Percentiles rank a stretch among this genome's conserved stretches.
phyloP scores from a whole-genome alignment of 2,888 invertebrate species.

The Dugesia japonica region DNA sequence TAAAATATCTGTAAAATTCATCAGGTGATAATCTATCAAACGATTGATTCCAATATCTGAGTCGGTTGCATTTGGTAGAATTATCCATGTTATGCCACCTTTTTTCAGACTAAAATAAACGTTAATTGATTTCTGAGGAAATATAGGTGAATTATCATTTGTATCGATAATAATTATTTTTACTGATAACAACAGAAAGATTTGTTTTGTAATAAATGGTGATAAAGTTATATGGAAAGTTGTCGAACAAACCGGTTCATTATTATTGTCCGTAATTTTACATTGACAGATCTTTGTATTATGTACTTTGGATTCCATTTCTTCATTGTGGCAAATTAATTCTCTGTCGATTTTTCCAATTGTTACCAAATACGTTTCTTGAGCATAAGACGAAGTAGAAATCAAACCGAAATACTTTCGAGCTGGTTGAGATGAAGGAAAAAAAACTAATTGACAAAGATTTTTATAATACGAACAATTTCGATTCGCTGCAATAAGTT shows the following conservation, averaged over 20 bases:
- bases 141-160: background rate
- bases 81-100: background rate
- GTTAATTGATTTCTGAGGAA: background rate
- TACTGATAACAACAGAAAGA: background rate
- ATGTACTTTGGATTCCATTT: background rate
- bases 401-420: background rate
- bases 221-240: background rate
- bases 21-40: background rate
- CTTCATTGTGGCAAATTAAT: background rate
- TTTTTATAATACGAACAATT: background rate
- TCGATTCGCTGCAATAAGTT: background rate
- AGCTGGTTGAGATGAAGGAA: background rate
- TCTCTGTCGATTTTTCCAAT: background rate
- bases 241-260: background rate
- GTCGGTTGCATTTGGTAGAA: background rate
- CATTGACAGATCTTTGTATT: background rate
- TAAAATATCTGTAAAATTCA: background rate
- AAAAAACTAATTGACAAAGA: background rate
- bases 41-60: background rate
- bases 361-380: background rate
- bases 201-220: background rate
- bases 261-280: background rate
- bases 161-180: background rate
- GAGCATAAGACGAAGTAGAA: background rate
- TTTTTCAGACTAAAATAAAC: background rate